Percentiles rank a stretch among this genome's conserved stretches.
phyloP scores from a whole-genome alignment of 2,888 invertebrate genomes.

The Diabrotica balteata region DNA sequence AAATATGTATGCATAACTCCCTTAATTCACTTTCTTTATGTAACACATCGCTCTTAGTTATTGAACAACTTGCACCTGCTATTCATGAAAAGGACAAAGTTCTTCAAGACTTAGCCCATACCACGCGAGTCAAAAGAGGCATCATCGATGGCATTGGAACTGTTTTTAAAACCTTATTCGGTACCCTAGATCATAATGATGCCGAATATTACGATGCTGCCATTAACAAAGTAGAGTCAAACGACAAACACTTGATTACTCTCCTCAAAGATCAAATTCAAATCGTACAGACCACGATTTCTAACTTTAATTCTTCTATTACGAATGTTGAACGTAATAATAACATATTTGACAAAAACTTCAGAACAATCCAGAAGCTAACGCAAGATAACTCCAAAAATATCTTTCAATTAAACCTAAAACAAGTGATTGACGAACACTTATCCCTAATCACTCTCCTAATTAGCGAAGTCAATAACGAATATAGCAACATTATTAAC shows the following conservation, averaged over 20 bases:
- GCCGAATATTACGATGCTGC: conserved; percentile 32
- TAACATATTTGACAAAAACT: conserved; percentile 27
- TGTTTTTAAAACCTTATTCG: conserved; percentile 32
- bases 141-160: conserved; percentile 28
- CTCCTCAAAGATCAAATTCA: conserved; percentile 33
- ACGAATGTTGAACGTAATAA: conserved; percentile 29
- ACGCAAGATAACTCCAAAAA: conserved; percentile 11
- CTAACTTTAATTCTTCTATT: conserved; percentile 35
- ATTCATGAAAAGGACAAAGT: conserved; percentile 9
- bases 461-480: conserved; percentile 28
- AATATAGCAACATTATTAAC: conserved; percentile 27
- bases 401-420: conserved; percentile 29
- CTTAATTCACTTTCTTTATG: conserved; percentile 13
- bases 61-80: conserved; percentile 4
- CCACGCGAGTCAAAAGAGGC: conserved; percentile 12
- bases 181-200: conserved; percentile 35
- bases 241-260: conserved; percentile 28
- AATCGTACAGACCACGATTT: conserved; percentile 31
- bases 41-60: conserved; percentile 11
- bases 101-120: conserved; percentile 6
- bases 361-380: conserved; percentile 17
- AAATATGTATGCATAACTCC: conserved; percentile 12
- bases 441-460: conserved; percentile 31
- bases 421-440: conserved; percentile 35
- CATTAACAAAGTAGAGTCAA: conserved; percentile 25